Base-by-base conservation (phyloP, 2,888 invertebrate genomes). In the Strigamia crassipes region DNA sequence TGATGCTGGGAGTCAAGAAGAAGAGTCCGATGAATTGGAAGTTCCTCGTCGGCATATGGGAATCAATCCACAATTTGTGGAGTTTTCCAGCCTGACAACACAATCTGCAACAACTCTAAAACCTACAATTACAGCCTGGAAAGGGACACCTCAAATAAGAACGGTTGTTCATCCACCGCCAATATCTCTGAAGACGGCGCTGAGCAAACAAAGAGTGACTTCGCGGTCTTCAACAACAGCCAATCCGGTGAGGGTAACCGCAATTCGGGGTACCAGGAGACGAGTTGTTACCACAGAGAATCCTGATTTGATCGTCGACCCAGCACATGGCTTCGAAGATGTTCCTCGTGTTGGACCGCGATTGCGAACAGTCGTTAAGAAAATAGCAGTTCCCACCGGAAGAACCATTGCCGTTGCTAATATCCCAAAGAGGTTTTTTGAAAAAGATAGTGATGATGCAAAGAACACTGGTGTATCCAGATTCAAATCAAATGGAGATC, bases 91-190 rank as follows among this genome's bases (percentile, higher is more conserved):
- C 9, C 1, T 73, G 10, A 73, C 73, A 12, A 73, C 73, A 15
- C 73, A 73, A 18, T 46, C 42, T 46, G 73, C 73, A 23, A 73
- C 27, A 23, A 73, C 73, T 3, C 4, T 73, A 9, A 73, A 23
- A 12, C 73, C 73, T 3, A 73, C 27, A 5, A 31, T 73, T 15
- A 31, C 73, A 15, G 27, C 73, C 15, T 73, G 73, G 73, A 73
- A 73, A 18, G 73, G 27, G 18, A 80, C 80, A 4, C 41, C 80
- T 12, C 42, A 80, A 42, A 34, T 80, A n/a, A 80, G 46, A 80
- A 80, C 80, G 4, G 80, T 80, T 1, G 21, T 80, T 21, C 80
- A 80, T 42, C 80, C 80, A 15, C 80, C 80, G 15, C 42, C 80
- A 15, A 12, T 18, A 13, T 27, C 80, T 18, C 80, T 31, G 23